Evolutionary conservation across 2,113 vertebrate genomes (phyloP), one percentile per base, ranked within the genome.

Genomic region (Odontesthes bonariensis): DNA sequence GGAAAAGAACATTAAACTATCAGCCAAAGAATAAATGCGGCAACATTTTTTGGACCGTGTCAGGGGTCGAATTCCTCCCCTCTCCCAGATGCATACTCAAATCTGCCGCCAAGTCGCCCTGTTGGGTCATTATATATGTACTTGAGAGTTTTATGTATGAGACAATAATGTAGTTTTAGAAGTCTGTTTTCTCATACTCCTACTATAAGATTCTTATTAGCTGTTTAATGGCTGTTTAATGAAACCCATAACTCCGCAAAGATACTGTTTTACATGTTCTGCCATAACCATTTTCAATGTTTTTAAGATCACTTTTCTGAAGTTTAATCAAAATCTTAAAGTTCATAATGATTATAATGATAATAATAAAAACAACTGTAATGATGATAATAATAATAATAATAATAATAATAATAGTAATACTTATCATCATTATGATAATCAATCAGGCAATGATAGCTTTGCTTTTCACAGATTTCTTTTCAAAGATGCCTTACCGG

Each of bases 1-100:
- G 88, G 89, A 92, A 92, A 86, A 73, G 75, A 86, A 89, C 90
- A 90, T 92, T 82, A 91, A 92, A 91, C 86, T 74, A 82, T 89
- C 86, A 86, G 79, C 88, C 77, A 83, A 85, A 90, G 84, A 91
- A 90, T 88, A 89, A 89, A 86, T 84, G 77, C 83, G 88, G 85
- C 56, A 86, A 86, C 82, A 82, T 85, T 81, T 88, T 86, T 85
- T 78, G 74, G 77, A 73, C 69, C 32, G 75, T 91, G 91, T 92
- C 89, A 90, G 71, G 69, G 93, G 90, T 91, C 71, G 44, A 86
- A 92, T 94, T 92, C 90, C 66, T 89, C 64, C 69, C 27, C 58
- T 83, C 55, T 92, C 88, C 92, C 91, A 87, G 83, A 91, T 86
- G 90, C 72, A 87, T 83, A 88, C 75, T 92, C 68, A 85, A 44